Percentiles rank a stretch among this genome's conserved stretches.
These are phyloP conservation scores for Amphimallon solstitiale DNA, from an alignment of 2,888 invertebrate genomes.

Conservation along the genomic window DNA sequence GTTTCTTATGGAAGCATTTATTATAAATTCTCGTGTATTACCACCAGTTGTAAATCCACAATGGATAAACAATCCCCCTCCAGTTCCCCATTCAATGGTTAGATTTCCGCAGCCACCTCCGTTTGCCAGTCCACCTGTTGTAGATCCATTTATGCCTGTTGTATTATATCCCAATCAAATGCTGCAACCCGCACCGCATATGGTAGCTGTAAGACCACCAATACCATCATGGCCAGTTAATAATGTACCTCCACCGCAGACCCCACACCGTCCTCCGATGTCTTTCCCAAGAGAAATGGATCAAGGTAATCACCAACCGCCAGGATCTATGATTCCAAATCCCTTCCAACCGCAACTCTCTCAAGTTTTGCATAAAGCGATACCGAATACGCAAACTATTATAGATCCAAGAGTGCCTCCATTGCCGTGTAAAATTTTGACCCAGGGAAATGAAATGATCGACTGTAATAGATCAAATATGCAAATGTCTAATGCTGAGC, in stretches of 20 bases:
- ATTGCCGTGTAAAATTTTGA: slow-evolving; percentile 21
- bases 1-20: slow-evolving; percentile 64
- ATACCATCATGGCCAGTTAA: slow-evolving; percentile 47
- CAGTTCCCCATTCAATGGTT: slow-evolving; percentile 41
- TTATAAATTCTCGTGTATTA: slow-evolving; percentile 54
- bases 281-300: slow-evolving; percentile 37
- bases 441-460: slow-evolving; percentile 25
- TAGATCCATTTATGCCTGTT: slow-evolving; percentile 31
- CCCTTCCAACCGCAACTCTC: slow-evolving; percentile 22
- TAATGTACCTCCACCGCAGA: slow-evolving; percentile 41
- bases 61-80: slow-evolving; percentile 41
- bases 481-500: slow-evolving; percentile 11
- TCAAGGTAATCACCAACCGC: slow-evolving; percentile 14
- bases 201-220: slow-evolving; percentile 46
- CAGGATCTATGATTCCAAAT: slow-evolving; percentile 22
- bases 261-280: slow-evolving; percentile 37
- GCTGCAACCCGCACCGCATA: slow-evolving; percentile 37
- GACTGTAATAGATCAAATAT: slow-evolving; percentile 18
- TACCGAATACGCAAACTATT: slow-evolving; percentile 19
- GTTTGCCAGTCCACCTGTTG: slow-evolving; percentile 35
- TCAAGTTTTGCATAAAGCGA: slow-evolving; percentile 26
- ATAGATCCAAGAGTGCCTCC: slow-evolving; percentile 25
- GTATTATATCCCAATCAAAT: slow-evolving; percentile 38
- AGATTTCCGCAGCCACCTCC: slow-evolving; percentile 37
- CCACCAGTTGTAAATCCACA: slow-evolving; percentile 37